These are phyloP conservation scores for Dorcus parallelipipedus DNA, from an alignment of 2,888 invertebrate genomes.

Conservation along the genomic window DNA sequence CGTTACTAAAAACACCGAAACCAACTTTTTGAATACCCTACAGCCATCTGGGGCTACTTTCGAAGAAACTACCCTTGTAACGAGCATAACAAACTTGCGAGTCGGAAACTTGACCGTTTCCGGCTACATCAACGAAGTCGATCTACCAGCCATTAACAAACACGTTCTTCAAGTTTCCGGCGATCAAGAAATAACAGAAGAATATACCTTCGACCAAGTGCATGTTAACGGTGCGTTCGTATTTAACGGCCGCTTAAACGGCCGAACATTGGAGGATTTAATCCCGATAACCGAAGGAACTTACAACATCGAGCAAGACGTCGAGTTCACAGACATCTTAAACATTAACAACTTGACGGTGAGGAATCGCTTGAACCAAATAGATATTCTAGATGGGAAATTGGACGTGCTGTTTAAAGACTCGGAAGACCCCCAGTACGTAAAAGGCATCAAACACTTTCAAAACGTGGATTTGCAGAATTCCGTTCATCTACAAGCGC, in stretches of 20 bases:
- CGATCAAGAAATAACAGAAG: slow-evolving; percentile 49
- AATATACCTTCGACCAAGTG: slow-evolving; percentile 34
- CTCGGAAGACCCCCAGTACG: slow-evolving; percentile 44
- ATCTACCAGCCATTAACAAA: slow-evolving; percentile 47
- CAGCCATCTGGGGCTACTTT: slow-evolving; percentile 11
- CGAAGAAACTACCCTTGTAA: neutral
- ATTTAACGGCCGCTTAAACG: no score
- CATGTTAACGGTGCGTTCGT: slow-evolving; percentile 34
- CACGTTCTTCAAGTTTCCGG: slow-evolving; percentile 51
- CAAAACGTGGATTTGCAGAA: slow-evolving; percentile 48
- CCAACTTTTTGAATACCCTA: slow-evolving; percentile 34
- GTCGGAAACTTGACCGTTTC: slow-evolving; percentile 47
- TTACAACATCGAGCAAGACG: slow-evolving; percentile 48
- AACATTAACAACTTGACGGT: slow-evolving; percentile 45
- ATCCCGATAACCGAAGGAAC: slow-evolving; percentile 44
- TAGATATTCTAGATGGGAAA: slow-evolving; percentile 46
- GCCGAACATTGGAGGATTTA: slow-evolving; percentile 30
- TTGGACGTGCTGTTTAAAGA: slow-evolving; percentile 50
- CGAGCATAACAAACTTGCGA: slow-evolving; percentile 35
- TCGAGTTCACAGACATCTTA: slow-evolving; percentile 47
- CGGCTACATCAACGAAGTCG: slow-evolving; percentile 52
- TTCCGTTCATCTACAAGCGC: slow-evolving; percentile 49
- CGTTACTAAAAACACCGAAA: slow-evolving; percentile 29
- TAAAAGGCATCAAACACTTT: slow-evolving; percentile 49
- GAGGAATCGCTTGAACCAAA: slow-evolving; percentile 49